Evolutionary conservation across 2,113 vertebrate genomes (phyloP).

Genomic region (Pyrgilauda ruficollis): DNA sequence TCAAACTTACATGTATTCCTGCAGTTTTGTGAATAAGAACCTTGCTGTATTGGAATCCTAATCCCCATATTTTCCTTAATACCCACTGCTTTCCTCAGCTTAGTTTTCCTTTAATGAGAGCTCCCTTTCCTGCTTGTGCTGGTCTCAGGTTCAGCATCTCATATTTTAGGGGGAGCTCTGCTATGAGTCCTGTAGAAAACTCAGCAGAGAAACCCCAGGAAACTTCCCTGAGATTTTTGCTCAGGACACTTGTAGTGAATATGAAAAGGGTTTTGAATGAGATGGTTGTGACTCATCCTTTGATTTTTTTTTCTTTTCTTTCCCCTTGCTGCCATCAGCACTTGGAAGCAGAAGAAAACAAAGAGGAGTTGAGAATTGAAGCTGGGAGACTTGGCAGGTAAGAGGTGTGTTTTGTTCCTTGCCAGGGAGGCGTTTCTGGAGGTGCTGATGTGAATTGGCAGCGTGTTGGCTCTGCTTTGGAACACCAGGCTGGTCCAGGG

Average conservation of each 20-base stretch:
- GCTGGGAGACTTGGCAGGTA: conserved; percentile 62
- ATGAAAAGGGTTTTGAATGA: background rate
- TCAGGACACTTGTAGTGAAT: background rate
- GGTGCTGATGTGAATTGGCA: background rate
- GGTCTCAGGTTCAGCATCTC: background rate
- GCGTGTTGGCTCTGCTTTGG: fast-evolving
- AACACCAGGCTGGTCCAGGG: background rate
- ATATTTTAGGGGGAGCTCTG: background rate
- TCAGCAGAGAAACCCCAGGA: background rate
- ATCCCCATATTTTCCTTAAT: background rate
- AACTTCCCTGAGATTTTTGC: background rate
- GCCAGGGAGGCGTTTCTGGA: background rate
- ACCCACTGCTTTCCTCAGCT: background rate
- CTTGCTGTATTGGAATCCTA: background rate
- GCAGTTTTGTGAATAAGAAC: background rate
- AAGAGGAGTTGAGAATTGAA: conserved; percentile 45
- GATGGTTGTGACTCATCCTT: background rate
- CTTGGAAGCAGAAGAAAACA: conserved; percentile 46
- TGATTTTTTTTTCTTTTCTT: background rate
- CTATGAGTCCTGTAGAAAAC: background rate
- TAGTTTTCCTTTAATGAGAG: background rate
- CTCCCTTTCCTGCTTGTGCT: background rate
- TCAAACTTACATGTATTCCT: background rate
- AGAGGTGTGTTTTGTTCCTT: conserved; percentile 32
- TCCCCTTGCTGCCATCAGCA: background rate